Conservation (phyloP, 2,113 vertebrate species). For the Psittacara wagleri region DNA sequence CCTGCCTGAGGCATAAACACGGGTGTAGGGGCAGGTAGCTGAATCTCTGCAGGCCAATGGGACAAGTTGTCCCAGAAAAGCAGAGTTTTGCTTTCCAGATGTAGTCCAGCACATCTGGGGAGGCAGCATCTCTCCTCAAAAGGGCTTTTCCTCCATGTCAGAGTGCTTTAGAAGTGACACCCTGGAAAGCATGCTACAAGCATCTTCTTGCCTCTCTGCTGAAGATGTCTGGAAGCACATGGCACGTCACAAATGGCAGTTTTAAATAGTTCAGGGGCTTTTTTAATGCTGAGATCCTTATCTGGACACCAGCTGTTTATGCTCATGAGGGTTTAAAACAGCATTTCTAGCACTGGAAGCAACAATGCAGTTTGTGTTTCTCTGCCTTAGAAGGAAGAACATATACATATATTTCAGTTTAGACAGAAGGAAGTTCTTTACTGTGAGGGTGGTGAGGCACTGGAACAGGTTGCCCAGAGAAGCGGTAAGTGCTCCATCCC, state of each 20-base stretch:
- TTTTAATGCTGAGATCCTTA: neutral
- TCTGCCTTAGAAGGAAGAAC: neutral
- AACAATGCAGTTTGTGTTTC: neutral
- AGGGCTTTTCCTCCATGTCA: fast-evolving
- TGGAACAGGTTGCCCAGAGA: neutral
- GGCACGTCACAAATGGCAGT: neutral
- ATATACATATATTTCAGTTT: neutral
- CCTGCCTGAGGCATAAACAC: neutral
- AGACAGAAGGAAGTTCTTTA: neutral
- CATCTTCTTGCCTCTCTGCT: neutral
- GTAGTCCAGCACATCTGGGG: neutral
- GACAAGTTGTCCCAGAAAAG: neutral
- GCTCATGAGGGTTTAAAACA: neutral
- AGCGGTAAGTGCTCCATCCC: neutral
- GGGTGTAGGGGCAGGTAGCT: neutral
- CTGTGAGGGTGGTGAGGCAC: neutral
- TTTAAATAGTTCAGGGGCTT: neutral
- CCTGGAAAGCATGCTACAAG: neutral
- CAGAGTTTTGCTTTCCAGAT: slow-evolving; percentile 3
- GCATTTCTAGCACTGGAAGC: neutral
- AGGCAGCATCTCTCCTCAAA: neutral
- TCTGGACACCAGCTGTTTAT: slow-evolving; percentile 27
- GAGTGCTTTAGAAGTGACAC: neutral
- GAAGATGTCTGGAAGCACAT: neutral
- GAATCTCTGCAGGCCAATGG: neutral